phyloP scores from a whole-genome alignment of 1,140 invertebrate genomes.

The Paraescarpia echinospica region DNA sequence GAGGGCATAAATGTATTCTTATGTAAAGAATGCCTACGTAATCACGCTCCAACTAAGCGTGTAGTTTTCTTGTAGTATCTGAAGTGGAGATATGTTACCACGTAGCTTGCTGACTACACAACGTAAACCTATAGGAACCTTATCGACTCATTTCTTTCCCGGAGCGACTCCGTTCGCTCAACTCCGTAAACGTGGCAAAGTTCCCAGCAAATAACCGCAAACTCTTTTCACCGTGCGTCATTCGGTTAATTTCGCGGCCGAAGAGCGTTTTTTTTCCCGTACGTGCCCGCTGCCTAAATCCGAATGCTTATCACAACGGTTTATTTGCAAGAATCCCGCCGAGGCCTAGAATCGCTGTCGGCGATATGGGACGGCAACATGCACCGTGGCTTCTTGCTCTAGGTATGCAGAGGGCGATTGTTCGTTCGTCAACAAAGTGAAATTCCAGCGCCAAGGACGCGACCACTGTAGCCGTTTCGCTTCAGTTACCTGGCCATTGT shows the following conservation, averaged over 20 bases:
- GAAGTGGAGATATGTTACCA: too few relatives aligned
- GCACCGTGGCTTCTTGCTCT: neutral
- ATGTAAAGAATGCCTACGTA: neutral
- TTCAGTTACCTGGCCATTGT: neutral
- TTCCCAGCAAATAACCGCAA: neutral
- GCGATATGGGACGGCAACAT: neutral
- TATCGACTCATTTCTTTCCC: neutral
- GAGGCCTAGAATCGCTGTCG: neutral
- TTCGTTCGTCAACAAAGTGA: neutral
- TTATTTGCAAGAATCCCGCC: neutral
- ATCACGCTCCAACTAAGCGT: neutral
- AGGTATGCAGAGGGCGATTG: neutral
- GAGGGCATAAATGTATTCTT: neutral
- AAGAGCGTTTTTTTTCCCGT: neutral
- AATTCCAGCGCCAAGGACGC: neutral
- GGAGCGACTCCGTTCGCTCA: neutral
- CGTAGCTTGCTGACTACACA: neutral
- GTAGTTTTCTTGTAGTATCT: too few relatives aligned
- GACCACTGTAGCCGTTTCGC: neutral
- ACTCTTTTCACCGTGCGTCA: neutral
- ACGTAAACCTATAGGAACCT: neutral
- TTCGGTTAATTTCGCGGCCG: neutral
- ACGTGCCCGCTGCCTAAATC: neutral
- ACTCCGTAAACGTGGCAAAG: neutral
- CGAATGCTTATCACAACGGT: neutral